A percentile compares a stretch with the other conserved stretches of the same genome.
Conservation (phyloP, 2,888 invertebrate species). For the Dorcus parallelipipedus region DNA sequence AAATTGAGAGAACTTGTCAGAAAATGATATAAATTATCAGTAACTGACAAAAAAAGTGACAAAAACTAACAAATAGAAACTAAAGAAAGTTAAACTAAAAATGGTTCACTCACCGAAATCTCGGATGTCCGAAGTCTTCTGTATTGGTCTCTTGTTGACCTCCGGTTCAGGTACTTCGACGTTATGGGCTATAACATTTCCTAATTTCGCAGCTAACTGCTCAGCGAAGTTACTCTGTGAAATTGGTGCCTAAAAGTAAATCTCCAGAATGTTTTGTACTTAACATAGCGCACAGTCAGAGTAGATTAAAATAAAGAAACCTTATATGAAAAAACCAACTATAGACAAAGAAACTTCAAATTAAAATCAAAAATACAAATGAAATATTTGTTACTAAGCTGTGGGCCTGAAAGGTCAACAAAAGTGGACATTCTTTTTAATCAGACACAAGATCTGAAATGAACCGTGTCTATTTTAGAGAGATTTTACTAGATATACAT, state of each 20-base stretch:
- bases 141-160: conserved; percentile 51
- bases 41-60: no score
- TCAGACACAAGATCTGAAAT: background rate
- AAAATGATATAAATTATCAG: no score
- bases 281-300: no score
- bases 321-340: no score
- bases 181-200: conserved; percentile 47
- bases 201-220: conserved; percentile 59
- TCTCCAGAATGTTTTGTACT: background rate
- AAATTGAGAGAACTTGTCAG: no score
- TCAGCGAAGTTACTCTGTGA: conserved; percentile 54
- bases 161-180: conserved; percentile 34
- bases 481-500: no score
- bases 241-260: conserved; percentile 26
- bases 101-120: conserved; percentile 7
- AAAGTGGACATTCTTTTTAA: no score
- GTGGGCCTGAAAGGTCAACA: no score
- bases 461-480: background rate
- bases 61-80: background rate
- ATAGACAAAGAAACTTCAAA: no score
- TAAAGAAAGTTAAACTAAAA: background rate
- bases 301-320: no score
- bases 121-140: conserved; percentile 24
- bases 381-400: no score
- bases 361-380: no score